Percentiles rank a stretch among this genome's conserved stretches.
Conservation (phyloP, 92 coral and sea anemone genomes). For the Muricea muricata region DNA sequence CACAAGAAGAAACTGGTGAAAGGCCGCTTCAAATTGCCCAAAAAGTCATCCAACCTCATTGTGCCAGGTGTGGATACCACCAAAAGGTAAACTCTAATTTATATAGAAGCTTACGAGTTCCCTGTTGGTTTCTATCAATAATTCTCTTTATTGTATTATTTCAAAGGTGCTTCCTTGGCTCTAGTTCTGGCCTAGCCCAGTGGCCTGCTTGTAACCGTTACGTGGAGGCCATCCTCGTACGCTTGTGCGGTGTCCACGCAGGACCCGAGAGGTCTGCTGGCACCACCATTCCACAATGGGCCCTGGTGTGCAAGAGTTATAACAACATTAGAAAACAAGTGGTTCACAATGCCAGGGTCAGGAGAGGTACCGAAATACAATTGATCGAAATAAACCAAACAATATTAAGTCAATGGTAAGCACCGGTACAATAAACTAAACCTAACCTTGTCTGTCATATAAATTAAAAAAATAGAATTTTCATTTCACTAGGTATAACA, state of each 20-base stretch:
- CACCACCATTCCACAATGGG: slow-evolving; percentile 50
- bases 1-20: too few species aligned
- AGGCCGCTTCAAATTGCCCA: slow-evolving; percentile 61
- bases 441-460: too few species aligned
- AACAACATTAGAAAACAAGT: too few species aligned
- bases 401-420: too few species aligned
- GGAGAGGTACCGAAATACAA: too few species aligned
- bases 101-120: neutral
- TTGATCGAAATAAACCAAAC: too few species aligned
- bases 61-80: slow-evolving; percentile 62
- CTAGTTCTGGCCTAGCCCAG: slow-evolving; percentile 65
- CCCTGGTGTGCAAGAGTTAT: slow-evolving; percentile 43
- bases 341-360: too few species aligned
- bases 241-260: slow-evolving; percentile 59
- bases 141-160: neutral
- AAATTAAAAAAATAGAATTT: too few species aligned
- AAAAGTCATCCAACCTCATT: slow-evolving; percentile 22
- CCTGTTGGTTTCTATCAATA: too few species aligned
- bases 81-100: slow-evolving; percentile 43
- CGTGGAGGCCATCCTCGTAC: slow-evolving; percentile 62
- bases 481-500: too few species aligned
- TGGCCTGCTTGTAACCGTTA: slow-evolving; percentile 76
- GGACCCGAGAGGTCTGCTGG: slow-evolving; percentile 33
- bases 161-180: slow-evolving; percentile 62
- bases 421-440: too few species aligned